phyloP scores from a whole-genome alignment of 2,888 invertebrate genomes.

The Corbicula japonica region DNA sequence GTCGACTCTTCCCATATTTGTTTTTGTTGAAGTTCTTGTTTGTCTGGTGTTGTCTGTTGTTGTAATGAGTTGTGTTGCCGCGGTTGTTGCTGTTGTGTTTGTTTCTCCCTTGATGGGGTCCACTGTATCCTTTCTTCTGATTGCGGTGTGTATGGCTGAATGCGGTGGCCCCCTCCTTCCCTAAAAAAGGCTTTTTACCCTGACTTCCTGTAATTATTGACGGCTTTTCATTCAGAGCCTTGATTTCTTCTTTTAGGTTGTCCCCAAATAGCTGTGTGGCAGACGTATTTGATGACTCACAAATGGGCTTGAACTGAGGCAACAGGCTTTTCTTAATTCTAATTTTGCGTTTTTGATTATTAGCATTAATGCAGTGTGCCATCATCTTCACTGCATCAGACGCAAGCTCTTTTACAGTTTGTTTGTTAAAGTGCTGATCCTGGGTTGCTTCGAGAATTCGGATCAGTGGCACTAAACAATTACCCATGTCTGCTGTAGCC shows the following conservation, averaged over 20 bases:
- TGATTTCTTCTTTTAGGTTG: background rate
- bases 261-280: conserved; percentile 7
- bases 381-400: conserved; percentile 8
- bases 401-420: background rate
- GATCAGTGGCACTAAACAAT: background rate
- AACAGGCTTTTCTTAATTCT: background rate
- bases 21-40: conserved; percentile 1
- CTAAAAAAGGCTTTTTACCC: conserved; percentile 6
- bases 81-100: background rate
- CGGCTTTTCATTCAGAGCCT: background rate
- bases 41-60: background rate
- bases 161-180: background rate
- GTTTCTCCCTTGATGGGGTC: too few species aligned
- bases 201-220: background rate
- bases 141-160: too few species aligned
- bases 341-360: background rate
- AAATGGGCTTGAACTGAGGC: background rate
- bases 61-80: background rate
- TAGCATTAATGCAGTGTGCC: background rate
- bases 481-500: background rate
- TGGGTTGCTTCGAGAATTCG: background rate
- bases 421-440: background rate
- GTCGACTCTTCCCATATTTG: conserved; percentile 2
- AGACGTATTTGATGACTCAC: background rate
- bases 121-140: too few species aligned